phyloP scores from a whole-genome alignment of 2,113 vertebrate species.

The Mungos mungo region DNA sequence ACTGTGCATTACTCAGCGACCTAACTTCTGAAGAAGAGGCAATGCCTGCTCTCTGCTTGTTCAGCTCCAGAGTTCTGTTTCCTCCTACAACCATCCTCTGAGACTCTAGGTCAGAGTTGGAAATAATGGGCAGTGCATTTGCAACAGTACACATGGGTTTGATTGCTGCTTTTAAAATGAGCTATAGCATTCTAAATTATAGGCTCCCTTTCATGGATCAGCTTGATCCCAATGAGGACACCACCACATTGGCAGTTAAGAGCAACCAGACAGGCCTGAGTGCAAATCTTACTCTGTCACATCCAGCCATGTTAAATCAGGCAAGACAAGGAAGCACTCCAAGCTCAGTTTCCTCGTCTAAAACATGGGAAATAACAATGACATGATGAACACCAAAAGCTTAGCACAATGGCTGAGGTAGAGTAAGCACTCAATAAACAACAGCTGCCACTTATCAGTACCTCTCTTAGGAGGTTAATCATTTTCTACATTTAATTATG shows the following conservation, averaged over 20 bases:
- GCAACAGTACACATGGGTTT: too few species aligned
- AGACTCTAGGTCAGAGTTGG: neutral
- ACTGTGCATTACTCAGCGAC: neutral
- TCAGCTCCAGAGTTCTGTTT: neutral
- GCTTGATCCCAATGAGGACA: neutral
- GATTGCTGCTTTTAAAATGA: neutral
- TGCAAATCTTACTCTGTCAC: neutral
- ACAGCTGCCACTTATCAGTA: neutral
- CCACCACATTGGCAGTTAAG: accelerated
- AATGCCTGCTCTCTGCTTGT: neutral
- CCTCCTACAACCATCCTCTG: neutral
- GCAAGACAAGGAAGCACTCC: neutral
- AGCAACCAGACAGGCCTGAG: neutral
- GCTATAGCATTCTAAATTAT: neutral
- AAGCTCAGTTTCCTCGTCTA: neutral
- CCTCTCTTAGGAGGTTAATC: neutral
- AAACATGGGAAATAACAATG: neutral
- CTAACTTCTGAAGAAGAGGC: neutral
- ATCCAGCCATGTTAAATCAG: neutral
- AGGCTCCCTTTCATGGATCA: neutral
- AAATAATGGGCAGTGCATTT: neutral
- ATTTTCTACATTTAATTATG: neutral
- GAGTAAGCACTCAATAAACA: neutral
- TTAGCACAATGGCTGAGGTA: accelerated
- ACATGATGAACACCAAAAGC: neutral